phyloP scores from a whole-genome alignment of 2,888 invertebrate species.

The Leucophenga maculata region DNA sequence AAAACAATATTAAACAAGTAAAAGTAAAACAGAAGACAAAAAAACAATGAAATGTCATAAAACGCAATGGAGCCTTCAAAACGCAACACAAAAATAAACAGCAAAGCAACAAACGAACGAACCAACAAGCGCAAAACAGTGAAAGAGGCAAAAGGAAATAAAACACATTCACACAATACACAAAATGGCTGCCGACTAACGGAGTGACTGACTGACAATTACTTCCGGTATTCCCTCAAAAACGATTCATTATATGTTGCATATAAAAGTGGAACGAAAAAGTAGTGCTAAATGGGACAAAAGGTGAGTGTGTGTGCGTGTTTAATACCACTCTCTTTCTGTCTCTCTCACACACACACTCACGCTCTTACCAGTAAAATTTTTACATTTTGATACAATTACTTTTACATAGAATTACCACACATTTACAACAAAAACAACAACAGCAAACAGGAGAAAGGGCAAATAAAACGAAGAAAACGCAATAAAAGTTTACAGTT shows the following conservation, averaged over 20 bases:
- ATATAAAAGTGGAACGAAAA: too few relatives aligned
- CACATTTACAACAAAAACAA: slow-evolving; percentile 11
- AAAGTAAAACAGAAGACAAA: not conserved
- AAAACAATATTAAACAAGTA: not conserved
- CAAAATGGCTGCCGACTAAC: slow-evolving; percentile 39
- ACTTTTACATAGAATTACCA: slow-evolving; percentile 42
- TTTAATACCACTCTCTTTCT: not conserved
- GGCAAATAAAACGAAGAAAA: slow-evolving; percentile 40
- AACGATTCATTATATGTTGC: slow-evolving; percentile 35
- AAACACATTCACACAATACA: not conserved
- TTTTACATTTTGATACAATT: slow-evolving; percentile 46
- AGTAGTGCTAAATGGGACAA: too few relatives aligned
- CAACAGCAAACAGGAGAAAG: not conserved
- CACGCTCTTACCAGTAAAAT: slow-evolving; percentile 26
- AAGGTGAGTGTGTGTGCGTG: too few relatives aligned
- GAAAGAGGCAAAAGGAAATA: not conserved
- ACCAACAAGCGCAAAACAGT: not conserved
- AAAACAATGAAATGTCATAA: slow-evolving; percentile 46
- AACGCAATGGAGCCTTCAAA: slow-evolving; percentile 56
- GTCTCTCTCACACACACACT: not conserved
- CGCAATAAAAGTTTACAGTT: slow-evolving; percentile 64
- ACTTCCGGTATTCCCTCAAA: slow-evolving; percentile 46
- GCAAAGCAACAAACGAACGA: slow-evolving; percentile 15
- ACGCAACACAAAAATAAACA: slow-evolving; percentile 37
- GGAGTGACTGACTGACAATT: slow-evolving; percentile 58